phyloP scores from a whole-genome alignment of 2,797 vertebrate genomes.

The Carcharodon carcharias region DNA sequence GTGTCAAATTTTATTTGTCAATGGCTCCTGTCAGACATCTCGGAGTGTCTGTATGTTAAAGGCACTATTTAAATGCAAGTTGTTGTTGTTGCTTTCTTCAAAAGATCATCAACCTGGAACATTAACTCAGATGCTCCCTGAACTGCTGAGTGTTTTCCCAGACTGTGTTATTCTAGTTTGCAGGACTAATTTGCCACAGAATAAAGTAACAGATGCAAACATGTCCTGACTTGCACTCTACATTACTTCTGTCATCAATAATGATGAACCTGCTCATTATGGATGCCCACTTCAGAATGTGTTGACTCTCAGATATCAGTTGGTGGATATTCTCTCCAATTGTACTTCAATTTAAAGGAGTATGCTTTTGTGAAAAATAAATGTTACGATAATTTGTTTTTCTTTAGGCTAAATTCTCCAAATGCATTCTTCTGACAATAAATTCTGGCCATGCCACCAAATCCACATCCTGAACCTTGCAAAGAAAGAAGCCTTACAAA shows the following conservation, averaged over 20 bases:
- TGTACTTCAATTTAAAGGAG: background rate
- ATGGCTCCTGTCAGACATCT: no score
- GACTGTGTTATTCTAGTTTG: background rate
- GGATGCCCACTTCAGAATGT: background rate
- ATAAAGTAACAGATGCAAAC: background rate
- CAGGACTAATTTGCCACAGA: background rate
- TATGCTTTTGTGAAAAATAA: background rate
- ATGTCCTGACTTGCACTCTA: background rate
- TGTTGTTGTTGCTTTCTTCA: no score
- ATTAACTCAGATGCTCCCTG: background rate
- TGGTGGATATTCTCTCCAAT: background rate
- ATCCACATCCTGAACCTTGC: background rate
- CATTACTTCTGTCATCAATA: background rate
- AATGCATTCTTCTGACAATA: background rate
- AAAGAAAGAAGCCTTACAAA: no score
- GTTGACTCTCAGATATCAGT: background rate
- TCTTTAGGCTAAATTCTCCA: background rate
- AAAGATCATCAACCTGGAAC: no score
- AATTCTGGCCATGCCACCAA: background rate
- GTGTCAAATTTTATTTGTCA: no score
- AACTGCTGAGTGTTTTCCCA: background rate
- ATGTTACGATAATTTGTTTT: background rate
- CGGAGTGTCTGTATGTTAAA: no score
- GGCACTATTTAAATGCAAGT: no score
- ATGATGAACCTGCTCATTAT: background rate